phyloP scores from a whole-genome alignment of 1,140 invertebrate species.

The Probaryconus sp. region DNA sequence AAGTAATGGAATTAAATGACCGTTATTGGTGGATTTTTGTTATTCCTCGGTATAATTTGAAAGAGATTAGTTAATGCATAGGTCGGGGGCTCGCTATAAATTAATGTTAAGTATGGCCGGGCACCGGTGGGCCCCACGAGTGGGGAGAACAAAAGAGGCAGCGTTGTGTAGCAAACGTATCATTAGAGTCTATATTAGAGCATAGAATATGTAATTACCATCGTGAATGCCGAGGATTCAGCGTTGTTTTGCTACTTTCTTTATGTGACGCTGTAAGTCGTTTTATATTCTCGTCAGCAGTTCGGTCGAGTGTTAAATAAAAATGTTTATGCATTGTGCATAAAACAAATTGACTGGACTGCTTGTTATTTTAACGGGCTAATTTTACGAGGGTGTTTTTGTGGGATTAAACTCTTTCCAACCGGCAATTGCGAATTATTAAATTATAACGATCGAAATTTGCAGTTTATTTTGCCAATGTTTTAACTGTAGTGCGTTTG shows the following conservation, averaged over 20 bases:
- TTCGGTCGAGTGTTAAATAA: too few relatives aligned
- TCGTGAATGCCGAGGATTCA: conserved; percentile 2
- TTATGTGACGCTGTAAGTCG: too few relatives aligned
- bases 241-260: neutral
- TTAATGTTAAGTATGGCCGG: too few relatives aligned
- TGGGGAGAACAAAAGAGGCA: conserved; percentile 7
- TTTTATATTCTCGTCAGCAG: too few relatives aligned
- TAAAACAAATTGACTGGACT: conserved; percentile 27
- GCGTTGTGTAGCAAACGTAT: neutral
- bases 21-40: conserved; percentile 25
- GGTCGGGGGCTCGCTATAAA: neutral
- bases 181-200: conserved; percentile 12
- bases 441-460: conserved; percentile 10
- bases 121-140: too few relatives aligned
- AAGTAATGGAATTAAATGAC: conserved; percentile 39
- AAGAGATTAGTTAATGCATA: neutral
- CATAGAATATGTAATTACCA: conserved; percentile 21
- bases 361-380: conserved; percentile 18
- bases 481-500: too few relatives aligned
- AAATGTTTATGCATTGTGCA: neutral
- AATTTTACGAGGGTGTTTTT: conserved; percentile 26
- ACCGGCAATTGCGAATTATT: conserved; percentile 7
- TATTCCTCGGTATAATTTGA: conserved; percentile 1
- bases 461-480: too few relatives aligned
- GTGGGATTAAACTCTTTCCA: conserved; percentile 16